phyloP scores from a whole-genome alignment of 1,140 invertebrate species.

The silkworm (Bombyx mori) region DNA sequence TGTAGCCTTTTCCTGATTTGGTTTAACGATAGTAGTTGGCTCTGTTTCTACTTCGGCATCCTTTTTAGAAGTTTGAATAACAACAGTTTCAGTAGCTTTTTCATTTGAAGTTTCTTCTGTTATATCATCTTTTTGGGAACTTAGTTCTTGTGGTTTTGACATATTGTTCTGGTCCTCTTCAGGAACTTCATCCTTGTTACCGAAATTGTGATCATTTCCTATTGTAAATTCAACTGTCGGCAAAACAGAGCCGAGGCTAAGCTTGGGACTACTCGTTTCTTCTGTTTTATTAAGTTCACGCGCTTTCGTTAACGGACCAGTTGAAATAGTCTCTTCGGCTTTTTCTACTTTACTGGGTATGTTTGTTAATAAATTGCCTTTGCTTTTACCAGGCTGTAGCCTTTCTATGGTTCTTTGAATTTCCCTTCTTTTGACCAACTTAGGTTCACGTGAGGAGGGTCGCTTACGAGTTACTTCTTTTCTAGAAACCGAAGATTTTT shows the following conservation, averaged over 20 bases:
- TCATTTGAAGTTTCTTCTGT: slow-evolving; percentile 23
- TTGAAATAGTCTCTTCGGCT: slow-evolving; percentile 62
- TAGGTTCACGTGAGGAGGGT: slow-evolving; percentile 53
- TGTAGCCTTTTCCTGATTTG: slow-evolving; percentile 77
- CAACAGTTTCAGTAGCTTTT: slow-evolving; percentile 28
- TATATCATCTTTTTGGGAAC: slow-evolving; percentile 24
- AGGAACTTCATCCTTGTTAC: slow-evolving; percentile 62
- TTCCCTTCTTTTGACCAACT: slow-evolving; percentile 76
- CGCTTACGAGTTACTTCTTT: slow-evolving; percentile 60
- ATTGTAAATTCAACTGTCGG: slow-evolving; percentile 75
- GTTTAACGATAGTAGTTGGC: slow-evolving; percentile 41
- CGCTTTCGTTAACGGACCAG: slow-evolving; percentile 55
- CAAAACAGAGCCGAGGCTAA: slow-evolving; percentile 85
- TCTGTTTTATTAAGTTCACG: slow-evolving; percentile 73
- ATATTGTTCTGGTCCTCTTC: slow-evolving; percentile 24
- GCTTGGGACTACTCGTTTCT: slow-evolving; percentile 77
- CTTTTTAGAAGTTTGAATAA: slow-evolving; percentile 49
- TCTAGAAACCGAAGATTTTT: slow-evolving; percentile 37
- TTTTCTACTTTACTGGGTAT: slow-evolving; percentile 64
- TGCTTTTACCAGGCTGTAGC: slow-evolving; percentile 86
- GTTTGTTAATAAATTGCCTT: slow-evolving; percentile 82
- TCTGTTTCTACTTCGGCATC: slow-evolving; percentile 57
- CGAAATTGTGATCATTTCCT: slow-evolving; percentile 73
- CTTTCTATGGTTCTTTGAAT: slow-evolving; percentile 86
- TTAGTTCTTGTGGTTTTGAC: slow-evolving; percentile 20